Evolutionary conservation across 1,140 invertebrate genomes (phyloP), one percentile per base, ranked within the genome.

Genomic region (Melanaphis sacchari): DNA sequence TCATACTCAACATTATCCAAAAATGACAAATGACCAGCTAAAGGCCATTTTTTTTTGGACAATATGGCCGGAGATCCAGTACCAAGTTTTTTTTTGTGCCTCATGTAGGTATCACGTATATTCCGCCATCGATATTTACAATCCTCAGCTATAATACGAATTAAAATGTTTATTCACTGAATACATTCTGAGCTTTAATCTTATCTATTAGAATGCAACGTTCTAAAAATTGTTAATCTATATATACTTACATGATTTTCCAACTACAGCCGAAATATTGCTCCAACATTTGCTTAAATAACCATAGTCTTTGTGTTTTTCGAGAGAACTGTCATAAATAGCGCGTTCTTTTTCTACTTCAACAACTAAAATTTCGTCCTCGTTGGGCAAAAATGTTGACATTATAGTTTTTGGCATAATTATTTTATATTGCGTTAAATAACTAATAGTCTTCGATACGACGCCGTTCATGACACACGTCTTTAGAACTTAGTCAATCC

Each of bases 1-100:
- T 84, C 38, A 84, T 84, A 84, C 9, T 84, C 82, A 41, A 84
- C 38, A 40, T 84, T 84, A 84, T 41, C 82, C 9, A 84, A 84
- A 41, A 84, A 84, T 41, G 82, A 84, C 38, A 84, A 84, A 84
- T 84, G 40, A 84, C 82, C 40, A 41, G 24, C 36, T 84, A 84
- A 84, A 40, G 24, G 40, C 82, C 81, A 84, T 40, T 84, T 84
- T 31, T 84, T 84, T 40, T 84, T 84, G 1, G 82, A 84, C 1
- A 84, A 84, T 84, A 41, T 40, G 3, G 81, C 81, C 4, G 81
- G 82, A 84, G 82, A 84, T 84, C 82, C 82, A 40, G 82, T 84
- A 4, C 40, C 41, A 0, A 43, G 59, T 66, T 66, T 66, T n/a
- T 66, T 66, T n/a, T 66, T 66, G 59, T 66, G 59, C 4, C 59